Evolutionary conservation across 2,888 invertebrate species (phyloP).

Genomic region (Plusia festucae): DNA sequence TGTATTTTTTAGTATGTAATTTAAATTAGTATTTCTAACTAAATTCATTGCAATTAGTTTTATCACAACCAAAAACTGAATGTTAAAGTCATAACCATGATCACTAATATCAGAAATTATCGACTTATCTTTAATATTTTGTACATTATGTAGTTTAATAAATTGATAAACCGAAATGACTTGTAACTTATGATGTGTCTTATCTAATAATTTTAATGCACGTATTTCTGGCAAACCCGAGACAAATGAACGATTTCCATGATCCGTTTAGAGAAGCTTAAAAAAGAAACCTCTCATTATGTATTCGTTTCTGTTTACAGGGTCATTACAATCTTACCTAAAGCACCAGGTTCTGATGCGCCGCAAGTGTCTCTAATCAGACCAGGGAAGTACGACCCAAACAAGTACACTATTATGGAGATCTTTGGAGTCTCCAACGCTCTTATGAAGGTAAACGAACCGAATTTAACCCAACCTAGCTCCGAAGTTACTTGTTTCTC

Average conservation of each 20-base stretch:
- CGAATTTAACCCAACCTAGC: too few relatives aligned
- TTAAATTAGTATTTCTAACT: background rate
- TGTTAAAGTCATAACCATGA: background rate
- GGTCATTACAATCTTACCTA: slow-evolving; percentile 69
- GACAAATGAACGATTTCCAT: background rate
- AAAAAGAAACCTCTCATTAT: too few relatives aligned
- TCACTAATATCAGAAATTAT: background rate
- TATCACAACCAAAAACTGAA: background rate
- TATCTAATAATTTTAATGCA: background rate
- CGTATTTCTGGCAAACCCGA: background rate
- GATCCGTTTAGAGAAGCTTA: too few relatives aligned
- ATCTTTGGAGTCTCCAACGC: slow-evolving; percentile 64
- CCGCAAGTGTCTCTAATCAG: slow-evolving; percentile 87
- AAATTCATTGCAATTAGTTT: too few relatives aligned
- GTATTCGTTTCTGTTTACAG: slow-evolving; percentile 53
- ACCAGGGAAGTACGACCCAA: slow-evolving; percentile 84
- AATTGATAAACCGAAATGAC: background rate
- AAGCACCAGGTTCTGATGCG: slow-evolving; percentile 66
- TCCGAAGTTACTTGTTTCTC: too few relatives aligned
- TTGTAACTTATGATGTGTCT: background rate
- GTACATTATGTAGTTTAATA: background rate
- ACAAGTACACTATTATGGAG: slow-evolving; percentile 73
- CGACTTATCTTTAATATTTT: background rate
- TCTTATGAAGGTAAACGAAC: slow-evolving; percentile 67
- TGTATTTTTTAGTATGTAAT: too few relatives aligned